Evolutionary conservation across 1,140 invertebrate species (phyloP).

Genomic region (Camponotus floridanus): DNA sequence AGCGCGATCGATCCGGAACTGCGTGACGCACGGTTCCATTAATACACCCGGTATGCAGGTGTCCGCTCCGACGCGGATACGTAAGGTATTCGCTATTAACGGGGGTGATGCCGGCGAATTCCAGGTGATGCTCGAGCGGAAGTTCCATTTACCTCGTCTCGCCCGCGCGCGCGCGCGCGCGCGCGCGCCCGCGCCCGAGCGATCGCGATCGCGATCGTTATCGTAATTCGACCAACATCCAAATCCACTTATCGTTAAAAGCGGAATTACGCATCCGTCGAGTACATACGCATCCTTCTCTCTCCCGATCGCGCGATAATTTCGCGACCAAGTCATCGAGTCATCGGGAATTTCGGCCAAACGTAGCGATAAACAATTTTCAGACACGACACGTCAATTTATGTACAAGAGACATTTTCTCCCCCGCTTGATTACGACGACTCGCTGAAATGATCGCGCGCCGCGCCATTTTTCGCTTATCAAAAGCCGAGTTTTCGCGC

Average conservation of each 20-base stretch:
- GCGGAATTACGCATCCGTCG: background rate
- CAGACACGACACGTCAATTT: slow-evolving; percentile 40
- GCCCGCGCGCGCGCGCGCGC: background rate
- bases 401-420: background rate
- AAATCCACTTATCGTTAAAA: background rate
- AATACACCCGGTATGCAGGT: slow-evolving; percentile 76
- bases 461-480: slow-evolving; percentile 31
- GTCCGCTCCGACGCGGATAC: slow-evolving; percentile 71
- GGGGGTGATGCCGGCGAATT: slow-evolving; percentile 72
- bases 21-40: slow-evolving; percentile 77
- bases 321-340: background rate
- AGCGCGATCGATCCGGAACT: slow-evolving; percentile 80
- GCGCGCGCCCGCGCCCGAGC: background rate
- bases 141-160: slow-evolving; percentile 50
- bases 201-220: slow-evolving; percentile 3
- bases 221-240: slow-evolving; percentile 2
- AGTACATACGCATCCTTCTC: no score
- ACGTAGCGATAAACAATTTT: no score
- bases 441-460: slow-evolving; percentile 18
- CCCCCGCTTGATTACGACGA: background rate
- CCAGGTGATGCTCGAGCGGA: slow-evolving; percentile 51
- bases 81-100: slow-evolving; percentile 81
- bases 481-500: slow-evolving; percentile 5
- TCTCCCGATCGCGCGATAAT: background rate
- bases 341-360: no score